These are phyloP conservation scores for Poecile montanus DNA, from an alignment of 2,797 vertebrate genomes.

Conservation along the genomic window DNA sequence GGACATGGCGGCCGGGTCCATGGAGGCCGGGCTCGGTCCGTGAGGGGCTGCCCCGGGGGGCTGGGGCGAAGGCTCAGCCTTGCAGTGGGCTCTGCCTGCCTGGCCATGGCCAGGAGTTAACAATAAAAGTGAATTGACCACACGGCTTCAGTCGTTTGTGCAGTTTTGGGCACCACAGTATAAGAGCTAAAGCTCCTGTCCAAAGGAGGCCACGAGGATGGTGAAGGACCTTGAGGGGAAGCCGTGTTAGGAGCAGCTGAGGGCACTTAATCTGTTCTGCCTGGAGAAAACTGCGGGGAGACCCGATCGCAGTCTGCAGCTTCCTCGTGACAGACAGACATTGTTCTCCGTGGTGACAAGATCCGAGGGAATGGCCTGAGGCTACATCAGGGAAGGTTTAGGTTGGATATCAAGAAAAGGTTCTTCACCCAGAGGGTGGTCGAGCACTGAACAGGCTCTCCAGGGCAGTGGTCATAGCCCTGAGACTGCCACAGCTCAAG, in stretches of 20 bases:
- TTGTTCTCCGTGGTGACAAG: neutral
- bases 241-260: no score
- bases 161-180: neutral
- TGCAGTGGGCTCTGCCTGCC: fast-evolving
- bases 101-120: fast-evolving
- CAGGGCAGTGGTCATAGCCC: no score
- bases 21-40: fast-evolving
- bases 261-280: neutral
- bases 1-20: fast-evolving
- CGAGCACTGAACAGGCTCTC: neutral
- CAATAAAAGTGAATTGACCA: neutral
- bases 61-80: fast-evolving
- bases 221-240: neutral
- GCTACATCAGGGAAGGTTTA: no score
- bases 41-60: no score
- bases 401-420: no score
- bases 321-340: fast-evolving
- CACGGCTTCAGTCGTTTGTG: neutral
- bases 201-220: neutral
- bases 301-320: fast-evolving
- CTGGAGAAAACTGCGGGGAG: neutral
- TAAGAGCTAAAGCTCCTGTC: neutral
- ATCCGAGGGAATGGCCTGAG: neutral
- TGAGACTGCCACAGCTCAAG: neutral
- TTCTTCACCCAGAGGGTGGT: no score